Conservation (phyloP, 2,797 vertebrate genomes). For the Novumbra hubbsi region DNA sequence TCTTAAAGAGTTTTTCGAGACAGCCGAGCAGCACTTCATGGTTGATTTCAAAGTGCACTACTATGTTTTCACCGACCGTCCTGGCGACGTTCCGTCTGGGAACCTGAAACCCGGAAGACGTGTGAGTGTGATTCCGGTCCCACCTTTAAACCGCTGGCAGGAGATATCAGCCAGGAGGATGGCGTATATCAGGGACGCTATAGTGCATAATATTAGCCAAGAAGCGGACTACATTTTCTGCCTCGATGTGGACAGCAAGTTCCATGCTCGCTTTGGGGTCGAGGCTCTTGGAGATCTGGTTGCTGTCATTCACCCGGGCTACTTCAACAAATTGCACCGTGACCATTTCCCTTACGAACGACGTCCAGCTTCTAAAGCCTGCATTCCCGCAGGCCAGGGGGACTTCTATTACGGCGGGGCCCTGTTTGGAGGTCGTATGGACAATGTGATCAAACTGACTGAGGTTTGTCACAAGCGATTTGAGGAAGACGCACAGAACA, state of each 20-base stretch:
- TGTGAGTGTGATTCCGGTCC: constrained; percentile 37
- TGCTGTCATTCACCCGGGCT: constrained; percentile 73
- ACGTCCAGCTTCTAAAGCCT: constrained; percentile 63
- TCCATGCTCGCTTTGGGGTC: constrained; percentile 62
- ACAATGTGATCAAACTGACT: constrained; percentile 60
- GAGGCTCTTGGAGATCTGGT: constrained; percentile 71
- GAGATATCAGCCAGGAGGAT: constrained; percentile 72
- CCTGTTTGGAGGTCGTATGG: constrained; percentile 66
- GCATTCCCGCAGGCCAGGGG: constrained; percentile 61
- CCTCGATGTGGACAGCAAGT: constrained; percentile 63
- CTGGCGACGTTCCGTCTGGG: constrained; percentile 11
- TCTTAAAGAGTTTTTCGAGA: constrained; percentile 56
- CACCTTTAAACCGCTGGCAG: constrained; percentile 65
- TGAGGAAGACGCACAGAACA: constrained; percentile 61
- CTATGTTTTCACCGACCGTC: constrained; percentile 59
- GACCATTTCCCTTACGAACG: constrained; percentile 72
- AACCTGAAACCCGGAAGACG: constrained; percentile 23
- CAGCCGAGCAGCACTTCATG: constrained; percentile 59
- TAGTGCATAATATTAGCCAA: constrained; percentile 31
- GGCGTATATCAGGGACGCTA: constrained; percentile 67
- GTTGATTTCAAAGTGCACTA: constrained; percentile 54
- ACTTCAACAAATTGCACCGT: constrained; percentile 39
- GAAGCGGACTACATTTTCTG: constrained; percentile 62
- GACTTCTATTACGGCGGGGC: constrained; percentile 78
- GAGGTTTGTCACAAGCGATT: constrained; percentile 63